Evolutionary conservation across 1,140 invertebrate genomes (phyloP), one percentile per base, ranked within the genome.

Genomic region (Homarus americanus): DNA sequence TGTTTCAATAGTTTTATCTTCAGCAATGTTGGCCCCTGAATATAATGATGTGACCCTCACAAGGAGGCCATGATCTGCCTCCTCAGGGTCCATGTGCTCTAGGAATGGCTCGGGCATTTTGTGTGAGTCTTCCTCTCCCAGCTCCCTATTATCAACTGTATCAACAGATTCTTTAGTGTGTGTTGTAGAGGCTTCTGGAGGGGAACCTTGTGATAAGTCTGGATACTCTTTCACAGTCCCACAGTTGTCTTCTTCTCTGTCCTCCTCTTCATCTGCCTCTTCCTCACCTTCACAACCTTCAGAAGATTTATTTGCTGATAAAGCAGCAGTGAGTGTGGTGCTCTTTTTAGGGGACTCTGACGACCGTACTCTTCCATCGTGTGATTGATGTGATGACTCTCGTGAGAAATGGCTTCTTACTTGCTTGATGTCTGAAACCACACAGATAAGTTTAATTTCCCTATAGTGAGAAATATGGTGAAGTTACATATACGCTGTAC

Each of bases 281-380:
- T 87, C 75, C 75, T 41, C 58, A 41, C 2, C 58, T 24, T 87
- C 75, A 58, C 36, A 40, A 9, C 9, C 36, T 40, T 63, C 73
- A n/a, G 17, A 24, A 9, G 20, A 20, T 53, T 66, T 66, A 20
- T 34, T 41, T 15, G 40, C 20, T 44, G 36, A 17, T 10, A 66
- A 44, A 20, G 82, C 41, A 12, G 78, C 58, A 53, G 66, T 24
- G 7, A 44, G 40, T 28, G 36, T 32, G 17, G 28, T 36, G 34
- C 63, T 90, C 34, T 90, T 90, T 69, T 90, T 90, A 1, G 87
- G 87, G 32, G 87, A 90, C 44, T 90, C 87, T 1, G 72, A 90
- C 17, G 34, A 90, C 0, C 87, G 80, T 28, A 63, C 20, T 10
- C 80, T 69, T 20, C 36, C n/a, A 28, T 90, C 87, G 24, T 78